Conservation (phyloP, 92 coral and sea anemone species). For the Porites lobata region DNA sequence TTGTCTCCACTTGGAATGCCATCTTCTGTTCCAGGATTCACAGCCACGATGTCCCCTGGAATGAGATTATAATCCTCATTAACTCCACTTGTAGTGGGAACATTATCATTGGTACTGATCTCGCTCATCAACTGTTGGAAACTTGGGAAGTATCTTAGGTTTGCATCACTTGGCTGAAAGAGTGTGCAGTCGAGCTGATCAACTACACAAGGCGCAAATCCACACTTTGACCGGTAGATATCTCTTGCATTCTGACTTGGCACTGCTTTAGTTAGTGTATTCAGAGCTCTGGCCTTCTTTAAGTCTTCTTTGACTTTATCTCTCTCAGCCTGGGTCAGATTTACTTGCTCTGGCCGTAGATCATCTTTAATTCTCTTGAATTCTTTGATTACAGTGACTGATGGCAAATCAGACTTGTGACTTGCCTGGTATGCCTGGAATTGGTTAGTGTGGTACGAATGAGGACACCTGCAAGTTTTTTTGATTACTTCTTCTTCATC, state of each 20-base stretch:
- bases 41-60: conserved; percentile 73
- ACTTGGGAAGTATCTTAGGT: conserved; percentile 35
- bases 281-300: conserved; percentile 67
- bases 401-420: conserved; percentile 52
- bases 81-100: conserved; percentile 3
- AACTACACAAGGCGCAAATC: conserved; percentile 73
- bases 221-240: conserved; percentile 76
- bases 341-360: conserved; percentile 21
- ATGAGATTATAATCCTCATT: conserved; percentile 47
- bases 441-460: conserved; percentile 74
- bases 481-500: conserved; percentile 75
- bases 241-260: conserved; percentile 77
- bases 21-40: conserved; percentile 71
- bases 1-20: conserved; percentile 71
- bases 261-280: conserved; percentile 61
- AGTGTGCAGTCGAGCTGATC: conserved; percentile 56
- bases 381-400: conserved; percentile 15
- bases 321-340: background rate
- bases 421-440: conserved; percentile 80
- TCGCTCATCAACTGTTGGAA: conserved; percentile 55
- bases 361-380: conserved; percentile 52
- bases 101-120: conserved; percentile 14
- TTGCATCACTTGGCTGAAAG: conserved; percentile 32
- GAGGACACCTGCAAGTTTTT: conserved; percentile 80
- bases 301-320: conserved; percentile 46